phyloP scores from a whole-genome alignment of 2,888 invertebrate genomes.

The Chaetogeoica ovagalla region DNA sequence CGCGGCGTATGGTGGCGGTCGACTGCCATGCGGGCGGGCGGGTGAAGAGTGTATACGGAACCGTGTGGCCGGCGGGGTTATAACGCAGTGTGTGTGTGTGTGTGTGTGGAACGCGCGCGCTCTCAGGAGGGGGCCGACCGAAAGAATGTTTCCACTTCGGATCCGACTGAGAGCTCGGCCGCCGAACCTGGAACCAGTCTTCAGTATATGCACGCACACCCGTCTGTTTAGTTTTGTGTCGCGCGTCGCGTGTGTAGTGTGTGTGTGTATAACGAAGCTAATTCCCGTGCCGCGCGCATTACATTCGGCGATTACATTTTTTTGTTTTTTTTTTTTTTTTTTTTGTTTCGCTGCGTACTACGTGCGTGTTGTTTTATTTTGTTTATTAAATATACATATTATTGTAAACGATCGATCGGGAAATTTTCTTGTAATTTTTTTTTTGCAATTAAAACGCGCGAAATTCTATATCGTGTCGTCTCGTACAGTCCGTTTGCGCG shows the following conservation, averaged over 20 bases:
- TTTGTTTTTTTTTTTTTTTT: too few relatives aligned
- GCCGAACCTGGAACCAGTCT: slow-evolving; percentile 48
- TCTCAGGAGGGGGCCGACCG: slow-evolving; percentile 48
- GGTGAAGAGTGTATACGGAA: not conserved
- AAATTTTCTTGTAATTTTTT: too few relatives aligned
- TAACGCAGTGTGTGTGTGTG: slow-evolving; percentile 28
- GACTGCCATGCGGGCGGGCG: not conserved
- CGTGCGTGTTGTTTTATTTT: too few relatives aligned
- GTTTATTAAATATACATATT: too few relatives aligned
- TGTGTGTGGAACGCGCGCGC: slow-evolving; percentile 51
- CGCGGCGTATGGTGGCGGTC: not conserved
- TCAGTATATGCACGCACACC: slow-evolving; percentile 42
- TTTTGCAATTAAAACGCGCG: too few relatives aligned
- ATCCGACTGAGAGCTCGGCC: slow-evolving; percentile 24
- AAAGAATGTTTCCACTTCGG: slow-evolving; percentile 53
- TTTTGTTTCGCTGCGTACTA: too few relatives aligned
- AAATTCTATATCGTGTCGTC: too few relatives aligned
- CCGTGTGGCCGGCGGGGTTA: not conserved
- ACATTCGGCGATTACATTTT: too few relatives aligned
- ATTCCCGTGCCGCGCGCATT: too few relatives aligned
- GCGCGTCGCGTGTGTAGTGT: slow-evolving; percentile 6
- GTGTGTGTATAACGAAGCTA: too few relatives aligned
- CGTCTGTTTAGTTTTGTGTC: slow-evolving; percentile 6
- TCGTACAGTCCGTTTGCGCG: not conserved
- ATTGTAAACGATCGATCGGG: too few relatives aligned